Conservation (phyloP, 92 coral and sea anemone species). For the Epizoanthus illoricatus region DNA sequence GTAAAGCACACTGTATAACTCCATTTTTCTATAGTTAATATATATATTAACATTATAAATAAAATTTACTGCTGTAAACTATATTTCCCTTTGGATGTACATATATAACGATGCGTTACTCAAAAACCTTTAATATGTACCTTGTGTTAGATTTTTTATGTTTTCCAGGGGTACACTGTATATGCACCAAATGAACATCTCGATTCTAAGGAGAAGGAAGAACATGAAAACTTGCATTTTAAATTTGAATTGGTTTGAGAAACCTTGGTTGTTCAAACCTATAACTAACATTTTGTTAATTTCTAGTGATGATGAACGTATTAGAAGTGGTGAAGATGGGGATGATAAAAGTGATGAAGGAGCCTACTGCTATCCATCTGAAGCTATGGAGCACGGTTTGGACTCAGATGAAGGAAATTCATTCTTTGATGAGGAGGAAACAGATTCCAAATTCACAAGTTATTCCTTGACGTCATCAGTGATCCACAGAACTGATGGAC, state of each 20-base stretch:
- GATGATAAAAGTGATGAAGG: constrained; percentile 56
- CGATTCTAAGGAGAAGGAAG: too few species aligned
- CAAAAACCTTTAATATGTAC: too few species aligned
- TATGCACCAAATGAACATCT: not conserved
- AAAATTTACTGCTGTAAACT: too few species aligned
- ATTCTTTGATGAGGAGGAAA: constrained; percentile 84
- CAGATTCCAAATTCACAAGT: constrained; percentile 86
- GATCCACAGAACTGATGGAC: constrained; percentile 89
- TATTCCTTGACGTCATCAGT: constrained; percentile 97
- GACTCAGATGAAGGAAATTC: constrained; percentile 58
- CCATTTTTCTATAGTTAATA: too few species aligned
- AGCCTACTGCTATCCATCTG: constrained; percentile 67
- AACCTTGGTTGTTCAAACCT: too few species aligned
- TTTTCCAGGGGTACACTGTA: not conserved
- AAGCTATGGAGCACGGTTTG: constrained; percentile 53
- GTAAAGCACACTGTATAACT: too few species aligned
- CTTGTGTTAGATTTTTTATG: not conserved
- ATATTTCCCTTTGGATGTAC: too few species aligned
- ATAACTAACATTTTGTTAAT: not conserved
- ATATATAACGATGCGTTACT: too few species aligned
- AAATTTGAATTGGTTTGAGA: too few species aligned
- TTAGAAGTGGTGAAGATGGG: constrained; percentile 55
- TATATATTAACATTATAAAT: too few species aligned
- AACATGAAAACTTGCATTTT: too few species aligned
- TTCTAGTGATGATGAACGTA: constrained; percentile 60